Evolutionary conservation across 2,797 vertebrate species (phyloP), one percentile per base, ranked within the genome.

Genomic region (Decapterus maruadsi): DNA sequence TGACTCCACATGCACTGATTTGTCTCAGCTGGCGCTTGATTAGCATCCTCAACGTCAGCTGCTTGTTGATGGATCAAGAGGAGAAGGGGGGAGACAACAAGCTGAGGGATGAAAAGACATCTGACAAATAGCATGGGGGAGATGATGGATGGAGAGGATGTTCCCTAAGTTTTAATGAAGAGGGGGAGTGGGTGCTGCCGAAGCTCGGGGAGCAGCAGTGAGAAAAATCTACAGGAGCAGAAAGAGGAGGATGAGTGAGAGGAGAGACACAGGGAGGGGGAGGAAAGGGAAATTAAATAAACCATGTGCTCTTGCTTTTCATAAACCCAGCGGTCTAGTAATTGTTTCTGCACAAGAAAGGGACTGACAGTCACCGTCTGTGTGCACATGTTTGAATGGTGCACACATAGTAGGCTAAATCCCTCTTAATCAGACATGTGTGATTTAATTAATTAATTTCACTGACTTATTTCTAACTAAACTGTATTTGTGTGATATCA

Each of bases 21-120:
- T 75, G 68, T 84, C 81, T 73, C 85, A 88, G 79, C 78, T 86
- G 77, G 76, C 65, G 77, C 56, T 87, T 89, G 80, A 88, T 89
- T 78, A 80, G 48, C 31, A 72, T 75, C 75, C 62, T 86, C 63
- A 62, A 40, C 60, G 60, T 68, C 9, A 40, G 66, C 67, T 22
- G 65, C 68, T 48, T 62, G 61, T 31, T 78, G 73, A 75, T 75
- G 48, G 66, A 83, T 80, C 22, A 61, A 71, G 67, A 34, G 50
- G 34, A 64, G 38, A 57, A 40, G 34, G 50, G 54, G 43, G 50
- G 42, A 43, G n/a, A 59, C 54, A 53, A 48, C 58, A 48, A 81
- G 22, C 4, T 63, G 34, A 72, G 56, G 2, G 72, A 80, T 76
- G 78, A 76, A 70, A 68, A 84, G 55, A 60, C 6, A 8, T 6